Base-by-base conservation (phyloP, 2,888 invertebrate genomes). In the Rugalucina vietnamica region DNA sequence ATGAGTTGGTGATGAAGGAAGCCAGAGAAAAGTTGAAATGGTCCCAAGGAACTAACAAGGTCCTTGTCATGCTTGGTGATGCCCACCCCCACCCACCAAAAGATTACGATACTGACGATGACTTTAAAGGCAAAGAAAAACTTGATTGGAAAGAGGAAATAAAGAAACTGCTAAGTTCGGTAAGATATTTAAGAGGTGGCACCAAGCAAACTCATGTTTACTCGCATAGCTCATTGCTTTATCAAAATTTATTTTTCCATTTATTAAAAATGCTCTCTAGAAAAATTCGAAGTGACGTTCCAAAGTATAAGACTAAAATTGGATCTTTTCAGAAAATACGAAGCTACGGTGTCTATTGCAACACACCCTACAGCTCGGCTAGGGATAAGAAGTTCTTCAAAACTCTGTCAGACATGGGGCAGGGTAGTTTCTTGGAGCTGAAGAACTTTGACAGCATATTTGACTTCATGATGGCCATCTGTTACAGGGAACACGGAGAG, bases 1-100 rank as follows among this genome's bases (percentile, higher is more conserved):
- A 93, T 79, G 93, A 93, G 75, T 83, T 92, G 69, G 92, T 92
- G 0, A 88, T 93, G 43, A 78, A 82, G 36, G 76, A 91, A 69
- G 90, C 89, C 0, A 79, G 89, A 21, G 86, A 84, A 50, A 57
- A 87, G 27, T 76, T 91, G 73, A 84, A 87, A 27, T 92, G 92
- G 92, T 89, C 86, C 27, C 88, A 88, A 1, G 90, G 89, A 10
- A 87, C 89, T 27, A 89, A 89, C 69, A 78, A 90, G 21, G 85
- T 90, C 10, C 85, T 92, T 49, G 90, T 92, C 8, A 81, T 92
- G 83, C 91, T 92, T 27, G 92, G 92, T 4, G 92, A 92, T 60
- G 86, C 89, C 27, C 34, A 37, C 12, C 92, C 92, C 1, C 88
- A 88, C 54, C 37, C 76, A 14, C 65, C 65, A 29, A 1, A 8